Evolutionary conservation across 2,888 invertebrate genomes (phyloP), one percentile per base, ranked within the genome.

Genomic region (Metopia argyrocephala): DNA sequence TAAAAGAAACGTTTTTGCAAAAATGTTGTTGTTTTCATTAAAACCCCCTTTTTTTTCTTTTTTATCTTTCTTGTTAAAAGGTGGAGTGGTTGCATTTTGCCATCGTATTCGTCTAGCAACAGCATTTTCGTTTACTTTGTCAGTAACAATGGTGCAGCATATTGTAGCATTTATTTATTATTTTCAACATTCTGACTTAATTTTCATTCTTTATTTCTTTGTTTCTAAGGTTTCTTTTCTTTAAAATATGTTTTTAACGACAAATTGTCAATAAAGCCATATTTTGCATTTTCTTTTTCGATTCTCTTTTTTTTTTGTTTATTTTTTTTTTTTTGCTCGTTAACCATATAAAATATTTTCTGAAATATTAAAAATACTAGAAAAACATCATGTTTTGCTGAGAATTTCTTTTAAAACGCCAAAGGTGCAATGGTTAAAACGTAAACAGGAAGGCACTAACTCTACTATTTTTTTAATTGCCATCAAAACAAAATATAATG

Each of bases 141-240:
- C n/a, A n/a, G n/a, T n/a, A n/a, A n/a, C n/a, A n/a, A n/a, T n/a
- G n/a, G 5, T 62, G 56, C 28, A 54, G 48, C 68, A 68, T 61
- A 15, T 56, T 76, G 61, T 61, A 56, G 28, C 28, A 62, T 31
- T 23, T 68, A 23, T 46, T 61, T 61, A 45, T 50, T 28, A 45
- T 12, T 9, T 38, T 15, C n/a, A n/a, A n/a, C n/a, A n/a, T 38
- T 38, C 15, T 38, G 12, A 1, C 38, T 38, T 15, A 3, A 38
- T 38, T 38, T 15, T 38, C 38, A 12, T 38, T 31, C 9, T 31
- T 6, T 31, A 6, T 31, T 31, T 31, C 31, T 31, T 31, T 38
- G 12, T 38, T 76, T 76, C 23, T 76, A 68, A 31, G 75, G 75
- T 54, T 68, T 76, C 75, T 52, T 18, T 9, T 48, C 9, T 5